Conservation (phyloP, 23 tunicate genomes). For the Ciona savignyi region DNA sequence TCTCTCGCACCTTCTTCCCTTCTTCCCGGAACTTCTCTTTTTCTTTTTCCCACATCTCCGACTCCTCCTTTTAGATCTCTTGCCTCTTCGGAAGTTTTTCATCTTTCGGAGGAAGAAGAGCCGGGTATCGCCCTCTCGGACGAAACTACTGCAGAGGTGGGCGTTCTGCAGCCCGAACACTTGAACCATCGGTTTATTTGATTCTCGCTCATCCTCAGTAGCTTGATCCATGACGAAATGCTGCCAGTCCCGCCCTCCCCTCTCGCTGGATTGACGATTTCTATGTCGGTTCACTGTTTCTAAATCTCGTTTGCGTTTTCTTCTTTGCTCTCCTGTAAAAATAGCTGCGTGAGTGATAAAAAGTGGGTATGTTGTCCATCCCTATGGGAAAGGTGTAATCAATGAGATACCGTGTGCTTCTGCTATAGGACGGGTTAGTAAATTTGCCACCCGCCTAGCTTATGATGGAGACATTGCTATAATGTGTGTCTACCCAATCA, state of each 20-base stretch:
- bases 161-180: slow-evolving; percentile 62
- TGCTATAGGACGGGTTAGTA: too few relatives aligned
- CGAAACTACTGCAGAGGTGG: slow-evolving; percentile 48
- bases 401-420: too few relatives aligned
- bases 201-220: not conserved
- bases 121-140: slow-evolving; percentile 64
- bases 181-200: slow-evolving; percentile 23
- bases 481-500: too few relatives aligned
- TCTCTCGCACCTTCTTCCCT: not conserved
- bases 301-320: not conserved
- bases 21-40: not conserved
- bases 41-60: not conserved
- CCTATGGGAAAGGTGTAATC: too few relatives aligned
- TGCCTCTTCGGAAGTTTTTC: slow-evolving; percentile 21
- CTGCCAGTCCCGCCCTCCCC: not conserved
- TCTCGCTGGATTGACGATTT: slow-evolving; percentile 5
- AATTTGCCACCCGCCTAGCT: too few relatives aligned
- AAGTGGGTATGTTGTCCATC: too few relatives aligned
- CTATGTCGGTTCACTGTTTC: not conserved
- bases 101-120: slow-evolving; percentile 67
- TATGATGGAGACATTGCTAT: too few relatives aligned
- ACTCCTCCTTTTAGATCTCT: not conserved
- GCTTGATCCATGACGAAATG: not conserved
- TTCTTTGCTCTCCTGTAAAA: not conserved
- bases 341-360: not conserved